Base-by-base conservation (phyloP, 2,888 invertebrate species). In the Hypsopygia costalis region DNA sequence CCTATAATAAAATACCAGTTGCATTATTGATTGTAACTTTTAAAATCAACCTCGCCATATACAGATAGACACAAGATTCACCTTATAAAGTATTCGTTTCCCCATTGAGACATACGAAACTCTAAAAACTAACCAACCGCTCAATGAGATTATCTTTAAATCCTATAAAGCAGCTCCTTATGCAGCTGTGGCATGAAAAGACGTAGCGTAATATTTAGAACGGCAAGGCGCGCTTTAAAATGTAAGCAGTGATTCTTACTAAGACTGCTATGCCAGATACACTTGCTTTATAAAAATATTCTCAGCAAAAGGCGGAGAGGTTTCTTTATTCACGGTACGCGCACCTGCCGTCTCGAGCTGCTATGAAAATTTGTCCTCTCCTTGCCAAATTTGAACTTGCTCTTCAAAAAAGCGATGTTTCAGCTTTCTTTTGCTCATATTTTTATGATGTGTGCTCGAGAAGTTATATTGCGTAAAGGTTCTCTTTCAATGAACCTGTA, bases 361-460 rank as follows among this genome's bases (percentile, higher is more conserved):
- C 77, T 72, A 79, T 75, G 78, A 79, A 73, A 81, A 82, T 80
- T 74, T 78, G 76, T 78, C 75, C 73, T 72, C 70, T 66, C 63
- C 71, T 71, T 69, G 70, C 72, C 75, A 75, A 81, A 81, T 77
- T 76, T 75, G 62, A 70, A 73, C 69, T 69, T 74, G 73, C 76
- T 74, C 69, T 68, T 63, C 58, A 62, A 62, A 60, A 61, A 68
- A 58, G 62, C 56, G 60, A 62, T 58, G 57, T 66, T 68, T 69
- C 61, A 61, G 58, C 59, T 58, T 30, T 41, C 33, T 49, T 51
- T 51, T 46, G 49, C 50, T 62, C 53, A 58, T 63, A 67, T 69
- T 72, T 67, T 67, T 58, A 62, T 61, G 53, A 61, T 55, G 51
- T 55, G 59, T 58, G 62, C 54, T 67, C 46, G 47, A 50, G 43